These are phyloP conservation scores for Rhinoraja longicauda DNA, from an alignment of 2,797 vertebrate species.

Conservation along the genomic window DNA sequence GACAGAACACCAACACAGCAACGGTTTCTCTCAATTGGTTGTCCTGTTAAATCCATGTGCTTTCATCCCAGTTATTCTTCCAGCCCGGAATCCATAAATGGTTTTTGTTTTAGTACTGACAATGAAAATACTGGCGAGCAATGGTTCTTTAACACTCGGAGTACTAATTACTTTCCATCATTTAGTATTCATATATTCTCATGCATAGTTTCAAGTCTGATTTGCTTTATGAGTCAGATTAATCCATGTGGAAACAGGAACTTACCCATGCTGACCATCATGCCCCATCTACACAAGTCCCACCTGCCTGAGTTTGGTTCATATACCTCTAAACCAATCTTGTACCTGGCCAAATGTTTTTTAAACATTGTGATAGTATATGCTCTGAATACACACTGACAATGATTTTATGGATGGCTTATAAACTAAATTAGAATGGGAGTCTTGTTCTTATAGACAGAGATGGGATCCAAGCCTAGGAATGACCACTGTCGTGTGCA, in stretches of 20 bases:
- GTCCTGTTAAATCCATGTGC: background rate
- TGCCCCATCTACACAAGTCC: too few species aligned
- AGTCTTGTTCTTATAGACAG: background rate
- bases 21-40: background rate
- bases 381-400: background rate
- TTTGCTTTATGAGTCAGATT: background rate
- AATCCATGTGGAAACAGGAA: too few species aligned
- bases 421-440: background rate
- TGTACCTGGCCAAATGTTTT: too few species aligned
- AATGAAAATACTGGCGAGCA: background rate
- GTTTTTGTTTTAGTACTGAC: conserved; percentile 28
- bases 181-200: background rate
- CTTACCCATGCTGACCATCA: too few species aligned
- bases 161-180: background rate
- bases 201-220: background rate
- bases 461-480: background rate
- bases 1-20: background rate
- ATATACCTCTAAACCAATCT: too few species aligned
- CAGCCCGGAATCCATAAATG: background rate
- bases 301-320: too few species aligned
- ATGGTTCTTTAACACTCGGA: conserved; percentile 13
- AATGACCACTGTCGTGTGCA: background rate
- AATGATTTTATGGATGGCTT: background rate
- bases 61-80: background rate
- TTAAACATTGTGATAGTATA: too few species aligned